Percentiles rank a stretch among this genome's conserved stretches.
These are phyloP conservation scores for Sitophilus oryzae DNA, from an alignment of 1,140 invertebrate species.

Conservation along the genomic window DNA sequence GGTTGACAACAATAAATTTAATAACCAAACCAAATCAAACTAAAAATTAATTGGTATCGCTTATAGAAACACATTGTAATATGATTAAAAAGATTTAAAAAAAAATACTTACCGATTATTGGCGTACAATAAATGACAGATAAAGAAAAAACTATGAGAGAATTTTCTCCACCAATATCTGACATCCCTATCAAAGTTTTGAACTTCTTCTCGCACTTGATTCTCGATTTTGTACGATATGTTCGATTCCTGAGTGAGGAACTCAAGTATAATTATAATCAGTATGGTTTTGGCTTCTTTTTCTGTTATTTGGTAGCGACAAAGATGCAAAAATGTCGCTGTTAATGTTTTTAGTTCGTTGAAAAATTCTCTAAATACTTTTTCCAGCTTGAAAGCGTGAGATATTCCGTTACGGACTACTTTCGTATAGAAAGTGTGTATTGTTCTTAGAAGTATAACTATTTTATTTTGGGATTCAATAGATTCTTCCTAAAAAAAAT, in stretches of 20 bases:
- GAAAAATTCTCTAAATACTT: not conserved
- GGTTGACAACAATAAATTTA: too few relatives aligned
- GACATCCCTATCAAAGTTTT: not conserved
- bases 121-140: slow-evolving; percentile 7
- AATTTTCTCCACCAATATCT: not conserved
- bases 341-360: not conserved
- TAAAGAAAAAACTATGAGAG: slow-evolving; percentile 8
- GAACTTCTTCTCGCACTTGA: not conserved
- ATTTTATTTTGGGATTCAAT: too few relatives aligned
- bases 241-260: not conserved
- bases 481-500: too few relatives aligned
- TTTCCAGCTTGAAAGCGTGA: too few relatives aligned
- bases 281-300: not conserved
- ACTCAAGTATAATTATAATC: not conserved
- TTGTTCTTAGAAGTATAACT: too few relatives aligned
- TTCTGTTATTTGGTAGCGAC: not conserved
- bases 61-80: not conserved
- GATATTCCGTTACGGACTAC: too few relatives aligned
- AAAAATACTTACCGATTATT: slow-evolving; percentile 3
- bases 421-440: too few relatives aligned
- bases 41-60: too few relatives aligned
- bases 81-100: not conserved
- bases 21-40: too few relatives aligned
- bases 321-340: not conserved
- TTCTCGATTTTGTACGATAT: not conserved